Conservation (phyloP, 2,888 invertebrate species). For the Lycophotia porphyrea region DNA sequence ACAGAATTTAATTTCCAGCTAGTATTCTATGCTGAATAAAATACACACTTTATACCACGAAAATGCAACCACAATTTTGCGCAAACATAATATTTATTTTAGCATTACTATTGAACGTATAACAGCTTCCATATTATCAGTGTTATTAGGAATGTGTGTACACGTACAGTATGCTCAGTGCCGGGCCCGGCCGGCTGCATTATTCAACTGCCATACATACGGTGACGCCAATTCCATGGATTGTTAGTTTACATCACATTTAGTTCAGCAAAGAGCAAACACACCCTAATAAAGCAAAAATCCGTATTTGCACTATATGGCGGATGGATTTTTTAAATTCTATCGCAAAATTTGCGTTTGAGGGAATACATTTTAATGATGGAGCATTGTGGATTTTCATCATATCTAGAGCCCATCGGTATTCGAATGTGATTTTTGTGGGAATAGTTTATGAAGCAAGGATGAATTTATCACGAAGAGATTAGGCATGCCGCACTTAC, state of each 20-base stretch:
- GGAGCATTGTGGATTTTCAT: neutral
- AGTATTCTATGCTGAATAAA: neutral
- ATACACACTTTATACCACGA: constrained; percentile 9
- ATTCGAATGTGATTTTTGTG: neutral
- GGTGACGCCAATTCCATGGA: constrained; percentile 42
- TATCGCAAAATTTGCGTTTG: constrained; percentile 27
- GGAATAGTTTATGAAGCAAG: constrained; percentile 6
- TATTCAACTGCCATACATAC: constrained; percentile 59
- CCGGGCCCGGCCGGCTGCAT: constrained; percentile 50
- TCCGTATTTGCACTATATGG: constrained; percentile 57
- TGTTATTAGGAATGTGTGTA: constrained; percentile 60
- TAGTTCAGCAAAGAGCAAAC: constrained; percentile 60
- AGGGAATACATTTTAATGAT: constrained; percentile 36
- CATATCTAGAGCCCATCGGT: constrained; percentile 4
- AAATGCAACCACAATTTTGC: constrained; percentile 24
- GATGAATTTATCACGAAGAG: constrained; percentile 21
- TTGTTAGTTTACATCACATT: constrained; percentile 63
- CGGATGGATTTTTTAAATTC: constrained; percentile 52
- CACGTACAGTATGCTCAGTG: constrained; percentile 6
- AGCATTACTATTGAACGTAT: constrained; percentile 56
- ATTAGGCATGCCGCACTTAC: neutral
- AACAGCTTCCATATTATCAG: constrained; percentile 23
- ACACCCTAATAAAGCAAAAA: constrained; percentile 62
- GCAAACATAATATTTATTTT: constrained; percentile 58
- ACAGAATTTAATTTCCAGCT: constrained; percentile 1